Evolutionary conservation across 2,888 invertebrate genomes (phyloP).

Genomic region (Pseudeuparius sepicola): DNA sequence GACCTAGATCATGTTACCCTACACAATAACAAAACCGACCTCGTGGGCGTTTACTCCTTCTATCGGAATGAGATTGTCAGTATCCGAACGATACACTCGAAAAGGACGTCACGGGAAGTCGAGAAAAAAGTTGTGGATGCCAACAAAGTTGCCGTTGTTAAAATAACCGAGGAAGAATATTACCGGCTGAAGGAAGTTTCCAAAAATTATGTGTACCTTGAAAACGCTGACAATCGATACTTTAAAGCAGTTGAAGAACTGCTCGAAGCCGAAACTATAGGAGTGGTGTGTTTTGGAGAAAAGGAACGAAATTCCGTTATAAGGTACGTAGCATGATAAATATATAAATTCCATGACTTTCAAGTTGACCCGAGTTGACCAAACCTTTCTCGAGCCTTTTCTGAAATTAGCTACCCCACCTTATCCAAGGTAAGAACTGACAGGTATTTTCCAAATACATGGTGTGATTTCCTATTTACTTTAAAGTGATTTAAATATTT

Average conservation of each 20-base stretch:
- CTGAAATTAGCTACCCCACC: no score
- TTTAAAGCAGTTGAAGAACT: constrained; percentile 22
- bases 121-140: constrained; percentile 1
- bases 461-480: no score
- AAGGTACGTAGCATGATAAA: no score
- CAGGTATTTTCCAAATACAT: no score
- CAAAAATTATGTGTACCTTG: constrained; percentile 13
- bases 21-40: constrained; percentile 23
- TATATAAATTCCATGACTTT: no score
- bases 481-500: no score
- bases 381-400: no score
- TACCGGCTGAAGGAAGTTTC: constrained; percentile 22
- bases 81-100: constrained; percentile 18
- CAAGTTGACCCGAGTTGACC: no score
- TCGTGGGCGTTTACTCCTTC: constrained; percentile 22
- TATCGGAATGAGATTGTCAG: constrained; percentile 22
- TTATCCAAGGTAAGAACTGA: no score
- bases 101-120: constrained; percentile 12
- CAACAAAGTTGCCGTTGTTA: constrained; percentile 12
- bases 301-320: no score
- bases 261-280: constrained; percentile 22
- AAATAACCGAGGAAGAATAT: constrained; percentile 23
- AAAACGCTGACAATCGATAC: constrained; percentile 13
- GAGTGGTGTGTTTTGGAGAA: constrained; percentile 23
- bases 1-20: constrained; percentile 20